phyloP scores from a whole-genome alignment of 1,140 invertebrate genomes.

The Gyrodactylus salaris region DNA sequence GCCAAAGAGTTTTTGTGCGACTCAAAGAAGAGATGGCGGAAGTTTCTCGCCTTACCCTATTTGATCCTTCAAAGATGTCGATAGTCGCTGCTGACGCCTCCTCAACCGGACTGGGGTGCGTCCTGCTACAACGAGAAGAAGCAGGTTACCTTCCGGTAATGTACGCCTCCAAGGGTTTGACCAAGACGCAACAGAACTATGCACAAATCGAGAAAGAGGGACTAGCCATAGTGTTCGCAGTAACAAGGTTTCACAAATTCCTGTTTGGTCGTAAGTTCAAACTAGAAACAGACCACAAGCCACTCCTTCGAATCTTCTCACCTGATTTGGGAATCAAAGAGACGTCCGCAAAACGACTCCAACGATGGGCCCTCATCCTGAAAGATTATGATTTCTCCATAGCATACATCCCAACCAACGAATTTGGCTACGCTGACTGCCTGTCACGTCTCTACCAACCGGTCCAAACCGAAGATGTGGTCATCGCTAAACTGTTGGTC shows the following conservation, averaged over 20 bases:
- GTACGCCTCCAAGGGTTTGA: constrained; percentile 10
- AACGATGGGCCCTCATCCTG: constrained; percentile 12
- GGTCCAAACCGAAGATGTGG: background rate
- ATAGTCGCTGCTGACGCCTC: constrained; percentile 10
- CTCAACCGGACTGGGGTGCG: constrained; percentile 10
- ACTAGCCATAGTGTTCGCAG: constrained; percentile 16
- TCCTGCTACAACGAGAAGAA: constrained; percentile 11
- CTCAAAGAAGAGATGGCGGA: background rate
- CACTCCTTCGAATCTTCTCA: constrained; percentile 16
- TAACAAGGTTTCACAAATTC: constrained; percentile 19
- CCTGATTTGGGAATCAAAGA: constrained; percentile 14
- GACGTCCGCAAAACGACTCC: constrained; percentile 10
- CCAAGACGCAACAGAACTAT: constrained; percentile 13
- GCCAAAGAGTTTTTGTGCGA: background rate
- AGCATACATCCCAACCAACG: constrained; percentile 9
- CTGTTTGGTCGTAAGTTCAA: constrained; percentile 16
- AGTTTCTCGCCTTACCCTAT: background rate
- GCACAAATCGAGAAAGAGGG: constrained; percentile 19
- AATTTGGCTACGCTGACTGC: too few species aligned
- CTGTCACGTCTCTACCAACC: too few species aligned
- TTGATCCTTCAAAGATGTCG: background rate
- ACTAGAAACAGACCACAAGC: constrained; percentile 17
- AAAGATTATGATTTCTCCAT: constrained; percentile 12
- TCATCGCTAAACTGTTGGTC: background rate
- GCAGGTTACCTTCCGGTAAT: constrained; percentile 10